phyloP scores from a whole-genome alignment of 2,113 vertebrate species.

The Pithys albifrons region DNA sequence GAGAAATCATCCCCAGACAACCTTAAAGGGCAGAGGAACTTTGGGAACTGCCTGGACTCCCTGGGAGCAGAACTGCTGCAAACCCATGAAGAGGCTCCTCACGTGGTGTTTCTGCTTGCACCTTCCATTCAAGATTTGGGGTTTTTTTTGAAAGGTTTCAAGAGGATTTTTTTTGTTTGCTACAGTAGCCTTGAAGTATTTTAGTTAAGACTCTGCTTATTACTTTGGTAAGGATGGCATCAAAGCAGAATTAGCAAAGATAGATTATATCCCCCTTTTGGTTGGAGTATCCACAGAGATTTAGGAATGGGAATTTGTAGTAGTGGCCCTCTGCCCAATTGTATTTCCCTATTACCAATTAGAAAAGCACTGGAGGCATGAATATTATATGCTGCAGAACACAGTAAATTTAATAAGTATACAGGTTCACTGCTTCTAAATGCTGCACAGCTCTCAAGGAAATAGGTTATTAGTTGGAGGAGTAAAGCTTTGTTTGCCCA shows the following conservation, averaged over 20 bases:
- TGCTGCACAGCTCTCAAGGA: background rate
- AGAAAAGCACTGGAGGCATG: background rate
- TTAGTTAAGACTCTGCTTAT: background rate
- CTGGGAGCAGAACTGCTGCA: background rate
- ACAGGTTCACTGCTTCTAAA: background rate
- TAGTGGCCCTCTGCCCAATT: rapidly evolving
- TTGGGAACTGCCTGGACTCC: background rate
- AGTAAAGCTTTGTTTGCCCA: background rate
- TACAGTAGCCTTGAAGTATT: background rate
- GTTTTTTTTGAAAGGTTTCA: background rate
- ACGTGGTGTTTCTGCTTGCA: background rate
- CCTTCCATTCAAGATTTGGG: background rate
- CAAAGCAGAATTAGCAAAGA: background rate
- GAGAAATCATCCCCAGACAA: background rate
- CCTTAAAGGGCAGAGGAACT: background rate
- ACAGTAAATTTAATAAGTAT: background rate
- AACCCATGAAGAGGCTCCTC: background rate
- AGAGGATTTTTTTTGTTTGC: background rate
- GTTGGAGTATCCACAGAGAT: background rate
- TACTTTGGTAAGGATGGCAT: background rate
- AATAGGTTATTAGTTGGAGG: background rate
- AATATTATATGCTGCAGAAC: background rate
- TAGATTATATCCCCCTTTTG: background rate
- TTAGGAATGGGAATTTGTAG: background rate
- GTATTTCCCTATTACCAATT: background rate